Conservation (phyloP, 1,140 invertebrate genomes). For the Amphibalanus amphitrite region DNA sequence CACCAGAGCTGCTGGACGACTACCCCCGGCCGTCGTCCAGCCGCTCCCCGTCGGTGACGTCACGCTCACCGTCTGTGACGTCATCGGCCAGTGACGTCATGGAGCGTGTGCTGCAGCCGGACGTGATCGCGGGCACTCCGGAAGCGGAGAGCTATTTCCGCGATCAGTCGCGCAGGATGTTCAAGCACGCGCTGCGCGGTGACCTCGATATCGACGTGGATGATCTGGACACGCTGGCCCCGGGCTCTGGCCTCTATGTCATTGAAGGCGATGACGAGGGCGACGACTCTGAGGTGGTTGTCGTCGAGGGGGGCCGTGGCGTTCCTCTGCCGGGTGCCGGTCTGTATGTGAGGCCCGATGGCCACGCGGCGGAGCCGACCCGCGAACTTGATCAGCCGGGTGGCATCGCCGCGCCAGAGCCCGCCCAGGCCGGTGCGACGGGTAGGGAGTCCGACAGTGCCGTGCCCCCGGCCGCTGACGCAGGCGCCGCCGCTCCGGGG, state of each 20-base stretch:
- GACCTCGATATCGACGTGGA: neutral
- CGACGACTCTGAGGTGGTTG: neutral
- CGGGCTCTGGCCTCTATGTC: neutral
- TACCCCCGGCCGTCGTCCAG: slow-evolving; percentile 12
- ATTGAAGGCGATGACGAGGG: neutral
- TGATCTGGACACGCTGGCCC: neutral
- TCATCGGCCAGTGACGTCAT: neutral
- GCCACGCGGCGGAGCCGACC: too few species aligned
- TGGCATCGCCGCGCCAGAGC: too few species aligned
- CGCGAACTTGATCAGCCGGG: too few species aligned
- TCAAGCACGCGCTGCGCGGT: neutral
- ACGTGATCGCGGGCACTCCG: slow-evolving; percentile 13
- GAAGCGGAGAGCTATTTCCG: slow-evolving; percentile 16
- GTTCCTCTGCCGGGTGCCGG: too few species aligned
- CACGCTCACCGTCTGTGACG: neutral
- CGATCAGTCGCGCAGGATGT: slow-evolving; percentile 7
- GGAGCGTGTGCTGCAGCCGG: slow-evolving; percentile 13
- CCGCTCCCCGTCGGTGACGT: slow-evolving; percentile 6
- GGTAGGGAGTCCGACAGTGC: too few species aligned
- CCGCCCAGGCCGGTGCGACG: too few species aligned
- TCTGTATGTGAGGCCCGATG: too few species aligned
- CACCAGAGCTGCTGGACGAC: neutral
- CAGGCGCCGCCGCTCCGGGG: too few species aligned
- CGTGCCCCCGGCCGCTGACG: too few species aligned
- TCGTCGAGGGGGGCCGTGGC: too few species aligned